Base-by-base conservation (phyloP, 2,888 invertebrate genomes). In the Hypsopygia costalis region DNA sequence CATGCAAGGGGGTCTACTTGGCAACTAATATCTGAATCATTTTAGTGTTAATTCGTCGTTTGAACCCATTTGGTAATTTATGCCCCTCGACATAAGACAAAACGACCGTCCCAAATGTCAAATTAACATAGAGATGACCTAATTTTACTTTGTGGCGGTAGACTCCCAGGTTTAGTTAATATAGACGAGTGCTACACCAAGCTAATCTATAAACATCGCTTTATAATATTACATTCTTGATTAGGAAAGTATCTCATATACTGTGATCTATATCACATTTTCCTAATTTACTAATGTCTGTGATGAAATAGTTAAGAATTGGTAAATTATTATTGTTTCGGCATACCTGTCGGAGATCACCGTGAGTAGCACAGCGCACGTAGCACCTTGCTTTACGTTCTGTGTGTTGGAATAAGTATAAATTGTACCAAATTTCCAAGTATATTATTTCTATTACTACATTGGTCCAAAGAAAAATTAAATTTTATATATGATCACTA, bases 271-370 rank as follows among this genome's bases (percentile, higher is more conserved):
- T 51, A 69, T 83, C 77, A 83, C 80, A 70, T 65, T 80, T 67
- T 78, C 74, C 77, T 82, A 75, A 74, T 77, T 74, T 73, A 76
- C 69, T 77, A 69, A 74, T 80, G 76, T 79, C 87, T 87, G 86
- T 87, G 86, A 86, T 86, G 69, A 62, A 76, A 74, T 81, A 77
- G 66, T 67, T 74, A 70, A 75, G 69, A 56, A 57, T 65, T 56
- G 61, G 52, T 69, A 60, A 63, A 58, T 66, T 61, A 64, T 59
- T 61, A 52, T 54, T 54, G 58, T 70, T 71, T 76, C 72, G 79
- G 82, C 77, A 73, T 75, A 74, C 82, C 83, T 79, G 81, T 81
- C 77, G 75, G 66, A 63, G 62, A 56, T 59, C 51, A 57, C 58
- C 52, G 54, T 51, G 48, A 57, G 52, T 55, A 52, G 51, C 52